These are phyloP conservation scores for Sminthopsis crassicaudata DNA, from an alignment of 2,113 vertebrate species.

Conservation along the genomic window DNA sequence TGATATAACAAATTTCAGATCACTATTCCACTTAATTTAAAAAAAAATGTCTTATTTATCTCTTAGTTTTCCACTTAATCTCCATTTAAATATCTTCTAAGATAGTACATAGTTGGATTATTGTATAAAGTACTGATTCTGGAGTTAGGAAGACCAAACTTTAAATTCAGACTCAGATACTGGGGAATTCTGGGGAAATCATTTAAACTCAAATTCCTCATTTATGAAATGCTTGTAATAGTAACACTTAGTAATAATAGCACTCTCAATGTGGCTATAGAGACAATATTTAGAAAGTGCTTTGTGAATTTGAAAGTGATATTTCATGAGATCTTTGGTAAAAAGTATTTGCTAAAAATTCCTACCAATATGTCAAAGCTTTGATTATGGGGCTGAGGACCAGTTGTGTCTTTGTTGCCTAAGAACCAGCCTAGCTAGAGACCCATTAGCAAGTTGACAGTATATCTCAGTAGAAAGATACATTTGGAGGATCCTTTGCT, in stretches of 20 bases:
- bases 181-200: background rate
- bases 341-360: too few relatives aligned
- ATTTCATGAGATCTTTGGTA: background rate
- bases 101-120: background rate
- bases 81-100: background rate
- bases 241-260: background rate
- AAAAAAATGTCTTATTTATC: background rate
- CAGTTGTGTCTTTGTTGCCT: too few relatives aligned
- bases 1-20: background rate
- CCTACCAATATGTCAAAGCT: too few relatives aligned
- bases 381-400: too few relatives aligned
- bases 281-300: background rate
- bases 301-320: background rate
- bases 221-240: background rate
- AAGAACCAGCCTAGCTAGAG: too few relatives aligned
- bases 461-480: too few relatives aligned
- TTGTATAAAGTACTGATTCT: background rate
- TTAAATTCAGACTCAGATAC: background rate
- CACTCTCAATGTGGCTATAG: background rate
- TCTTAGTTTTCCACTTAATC: background rate
- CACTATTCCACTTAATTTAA: background rate
- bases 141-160: background rate
- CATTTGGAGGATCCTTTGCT: too few relatives aligned
- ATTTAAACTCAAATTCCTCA: background rate
- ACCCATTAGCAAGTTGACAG: too few relatives aligned